A percentile compares a stretch with the other conserved stretches of the same genome.
Evolutionary conservation across 1,140 invertebrate genomes (phyloP).

Genomic region (Argopecten irradians): DNA sequence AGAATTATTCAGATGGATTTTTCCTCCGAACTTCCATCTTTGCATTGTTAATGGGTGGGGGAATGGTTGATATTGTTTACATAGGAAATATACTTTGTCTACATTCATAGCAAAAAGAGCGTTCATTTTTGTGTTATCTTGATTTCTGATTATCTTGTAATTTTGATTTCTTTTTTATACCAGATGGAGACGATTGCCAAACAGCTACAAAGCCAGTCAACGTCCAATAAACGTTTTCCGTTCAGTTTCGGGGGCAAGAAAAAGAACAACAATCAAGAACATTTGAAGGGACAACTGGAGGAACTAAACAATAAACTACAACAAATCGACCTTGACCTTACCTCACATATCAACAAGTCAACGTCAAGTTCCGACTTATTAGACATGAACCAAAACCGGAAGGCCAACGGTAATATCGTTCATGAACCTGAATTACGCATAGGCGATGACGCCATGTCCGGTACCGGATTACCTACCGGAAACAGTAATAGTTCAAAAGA

Average conservation of each 20-base stretch:
- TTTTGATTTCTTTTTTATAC: constrained; percentile 31
- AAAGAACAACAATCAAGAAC: constrained; percentile 56
- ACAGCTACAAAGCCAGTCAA: constrained; percentile 51
- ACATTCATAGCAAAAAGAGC: no score
- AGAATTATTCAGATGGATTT: no score
- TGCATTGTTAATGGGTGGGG: no score
- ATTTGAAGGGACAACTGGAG: constrained; percentile 59
- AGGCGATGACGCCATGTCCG: background rate
- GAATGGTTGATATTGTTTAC: no score
- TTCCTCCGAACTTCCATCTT: no score
- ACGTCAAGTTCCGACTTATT: constrained; percentile 31
- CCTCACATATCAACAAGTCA: constrained; percentile 37
- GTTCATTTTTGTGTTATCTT: no score
- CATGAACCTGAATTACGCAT: constrained; percentile 35
- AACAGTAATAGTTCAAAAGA: background rate
- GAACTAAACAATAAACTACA: constrained; percentile 54
- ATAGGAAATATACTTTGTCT: no score
- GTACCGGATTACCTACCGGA: background rate
- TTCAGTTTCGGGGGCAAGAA: constrained; percentile 62
- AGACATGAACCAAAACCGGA: constrained; percentile 59
- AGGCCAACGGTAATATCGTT: constrained; percentile 49
- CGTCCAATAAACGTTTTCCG: constrained; percentile 42
- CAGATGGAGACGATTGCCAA: constrained; percentile 59
- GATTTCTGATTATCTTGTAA: background rate
- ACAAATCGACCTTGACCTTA: constrained; percentile 55